phyloP scores from a whole-genome alignment of 2,113 vertebrate genomes.

The Zeus faber region DNA sequence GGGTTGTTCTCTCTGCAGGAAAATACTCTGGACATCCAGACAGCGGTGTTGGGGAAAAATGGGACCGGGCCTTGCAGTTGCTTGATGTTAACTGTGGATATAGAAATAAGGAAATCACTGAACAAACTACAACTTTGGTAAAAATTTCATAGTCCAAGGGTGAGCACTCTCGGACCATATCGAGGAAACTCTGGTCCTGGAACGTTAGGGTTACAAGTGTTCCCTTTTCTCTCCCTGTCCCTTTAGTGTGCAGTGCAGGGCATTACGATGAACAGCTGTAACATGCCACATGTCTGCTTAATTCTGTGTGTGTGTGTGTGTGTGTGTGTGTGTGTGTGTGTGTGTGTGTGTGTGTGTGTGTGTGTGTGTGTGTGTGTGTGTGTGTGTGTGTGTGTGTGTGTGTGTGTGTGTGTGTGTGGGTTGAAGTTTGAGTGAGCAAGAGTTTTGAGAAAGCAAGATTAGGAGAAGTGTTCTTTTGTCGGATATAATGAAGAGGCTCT shows the following conservation, averaged over 20 bases:
- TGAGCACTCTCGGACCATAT: too few species aligned
- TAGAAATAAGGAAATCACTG: background rate
- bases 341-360: background rate
- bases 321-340: background rate
- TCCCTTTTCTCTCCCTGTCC: conserved; percentile 21
- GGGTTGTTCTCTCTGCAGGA: conserved; percentile 17
- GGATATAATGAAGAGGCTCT: conserved; percentile 22
- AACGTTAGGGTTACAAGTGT: too few species aligned
- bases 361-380: conserved; percentile 20
- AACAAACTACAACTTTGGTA: conserved; percentile 13
- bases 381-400: conserved; percentile 27
- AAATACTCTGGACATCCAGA: conserved; percentile 10
- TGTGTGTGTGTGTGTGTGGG: conserved; percentile 20
- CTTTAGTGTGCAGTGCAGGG: conserved; percentile 30
- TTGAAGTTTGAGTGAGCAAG: too few species aligned
- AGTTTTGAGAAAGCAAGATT: too few species aligned
- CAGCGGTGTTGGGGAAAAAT: conserved; percentile 16
- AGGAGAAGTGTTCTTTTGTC: conserved; percentile 38
- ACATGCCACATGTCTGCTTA: conserved; percentile 13
- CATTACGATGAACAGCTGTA: conserved; percentile 55
- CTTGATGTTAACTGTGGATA: conserved; percentile 22
- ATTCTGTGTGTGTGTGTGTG: conserved; percentile 19
- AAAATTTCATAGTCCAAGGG: conserved; percentile 7
- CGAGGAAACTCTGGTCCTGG: too few species aligned
- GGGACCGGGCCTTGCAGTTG: conserved; percentile 3